Percentiles rank a stretch among this genome's conserved stretches.
Evolutionary conservation across 2,113 vertebrate species (phyloP).

Genomic region (Brachirus orientalis): DNA sequence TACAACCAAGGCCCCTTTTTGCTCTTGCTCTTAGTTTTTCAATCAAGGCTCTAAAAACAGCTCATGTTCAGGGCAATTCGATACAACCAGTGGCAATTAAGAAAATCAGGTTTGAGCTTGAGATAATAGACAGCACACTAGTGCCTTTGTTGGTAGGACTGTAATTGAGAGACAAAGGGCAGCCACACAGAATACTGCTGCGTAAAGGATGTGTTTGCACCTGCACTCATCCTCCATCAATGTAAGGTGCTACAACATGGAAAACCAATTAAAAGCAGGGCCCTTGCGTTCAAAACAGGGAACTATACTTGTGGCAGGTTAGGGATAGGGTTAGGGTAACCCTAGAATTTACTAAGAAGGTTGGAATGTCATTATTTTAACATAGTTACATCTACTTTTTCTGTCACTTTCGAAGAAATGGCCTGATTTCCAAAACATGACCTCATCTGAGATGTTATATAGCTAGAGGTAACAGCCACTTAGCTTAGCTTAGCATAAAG

Average conservation of each 20-base stretch:
- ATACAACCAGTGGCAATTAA: slow-evolving; percentile 40
- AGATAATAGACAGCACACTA: slow-evolving; percentile 54
- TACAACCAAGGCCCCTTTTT: slow-evolving; percentile 43
- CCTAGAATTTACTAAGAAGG: too few species aligned
- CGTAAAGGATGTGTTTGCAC: slow-evolving; percentile 47
- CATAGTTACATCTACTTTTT: too few species aligned
- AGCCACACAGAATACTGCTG: too few species aligned
- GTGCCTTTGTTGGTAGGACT: slow-evolving; percentile 63
- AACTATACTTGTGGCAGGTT: slow-evolving; percentile 12
- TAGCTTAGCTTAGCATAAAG: too few species aligned
- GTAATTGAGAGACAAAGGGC: slow-evolving; percentile 61
- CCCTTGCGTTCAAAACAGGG: slow-evolving; percentile 35
- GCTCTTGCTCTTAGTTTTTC: slow-evolving; percentile 23
- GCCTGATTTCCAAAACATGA: too few species aligned
- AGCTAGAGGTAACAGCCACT: too few species aligned
- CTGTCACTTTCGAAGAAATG: too few species aligned
- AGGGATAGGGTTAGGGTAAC: too few species aligned
- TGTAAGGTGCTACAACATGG: slow-evolving; percentile 32
- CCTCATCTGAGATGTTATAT: too few species aligned
- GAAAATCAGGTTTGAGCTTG: slow-evolving; percentile 44
- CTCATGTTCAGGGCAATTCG: too few species aligned
- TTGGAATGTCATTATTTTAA: too few species aligned
- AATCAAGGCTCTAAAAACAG: neutral
- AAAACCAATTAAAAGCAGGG: slow-evolving; percentile 35
- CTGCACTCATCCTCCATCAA: slow-evolving; percentile 54